A percentile compares a stretch with the other conserved stretches of the same genome.
These are phyloP conservation scores for Alligator mississippiensis DNA, from an alignment of 2,113 vertebrate species.

Conservation along the genomic window DNA sequence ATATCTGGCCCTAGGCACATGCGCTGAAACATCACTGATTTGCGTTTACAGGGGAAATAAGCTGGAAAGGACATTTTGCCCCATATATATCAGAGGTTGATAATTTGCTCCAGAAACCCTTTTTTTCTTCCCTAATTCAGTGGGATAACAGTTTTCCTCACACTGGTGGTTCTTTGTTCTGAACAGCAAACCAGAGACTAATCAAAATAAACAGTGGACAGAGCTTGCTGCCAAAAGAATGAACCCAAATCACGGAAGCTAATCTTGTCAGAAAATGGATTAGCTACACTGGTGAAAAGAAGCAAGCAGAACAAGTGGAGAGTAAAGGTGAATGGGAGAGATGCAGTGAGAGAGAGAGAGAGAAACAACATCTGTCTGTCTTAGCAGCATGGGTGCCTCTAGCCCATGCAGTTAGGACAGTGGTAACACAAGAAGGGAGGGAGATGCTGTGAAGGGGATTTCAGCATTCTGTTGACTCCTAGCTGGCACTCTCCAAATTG, in stretches of 20 bases:
- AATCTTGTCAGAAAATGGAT: conserved; percentile 16
- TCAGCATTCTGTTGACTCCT: not conserved
- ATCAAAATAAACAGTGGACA: not conserved
- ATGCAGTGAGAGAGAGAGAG: not conserved
- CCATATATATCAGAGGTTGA: not conserved
- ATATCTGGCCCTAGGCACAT: not conserved
- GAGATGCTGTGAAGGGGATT: not conserved
- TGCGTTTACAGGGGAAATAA: not conserved
- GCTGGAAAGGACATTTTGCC: not conserved
- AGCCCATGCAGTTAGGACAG: not conserved
- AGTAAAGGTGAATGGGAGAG: not conserved
- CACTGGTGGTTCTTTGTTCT: not conserved
- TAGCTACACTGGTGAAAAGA: not conserved
- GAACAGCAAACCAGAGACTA: not conserved
- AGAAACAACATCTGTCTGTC: not conserved
- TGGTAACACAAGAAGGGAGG: not conserved
- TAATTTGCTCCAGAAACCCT: not conserved
- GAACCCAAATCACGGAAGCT: not conserved
- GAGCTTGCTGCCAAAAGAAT: not conserved
- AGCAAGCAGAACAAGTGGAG: not conserved
- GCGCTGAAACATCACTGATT: not conserved
- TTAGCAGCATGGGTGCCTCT: not conserved
- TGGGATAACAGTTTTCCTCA: not conserved
- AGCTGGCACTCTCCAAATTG: not conserved
- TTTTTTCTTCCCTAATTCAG: not conserved